A percentile compares a stretch with the other conserved stretches of the same genome.
Evolutionary conservation across 2,888 invertebrate species (phyloP).

Genomic region (Ophion slaviceki): DNA sequence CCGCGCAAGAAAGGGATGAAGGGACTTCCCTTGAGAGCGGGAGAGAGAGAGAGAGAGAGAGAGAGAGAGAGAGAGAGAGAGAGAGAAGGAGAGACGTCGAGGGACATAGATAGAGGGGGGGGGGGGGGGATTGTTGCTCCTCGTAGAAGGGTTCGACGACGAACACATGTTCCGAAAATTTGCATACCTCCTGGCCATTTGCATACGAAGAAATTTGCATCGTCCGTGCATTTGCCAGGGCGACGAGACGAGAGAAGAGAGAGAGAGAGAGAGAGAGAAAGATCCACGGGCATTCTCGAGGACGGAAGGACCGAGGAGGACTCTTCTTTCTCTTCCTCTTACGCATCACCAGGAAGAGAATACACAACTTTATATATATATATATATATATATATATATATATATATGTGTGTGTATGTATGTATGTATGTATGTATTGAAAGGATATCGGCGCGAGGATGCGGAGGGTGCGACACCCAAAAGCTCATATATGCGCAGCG

Average conservation of each 20-base stretch:
- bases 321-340: constrained; percentile 64
- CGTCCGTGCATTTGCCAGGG: constrained; percentile 77
- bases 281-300: constrained; percentile 56
- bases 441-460: constrained; percentile 74
- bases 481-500: constrained; percentile 32
- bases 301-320: constrained; percentile 57
- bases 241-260: constrained; percentile 53
- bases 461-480: constrained; percentile 57
- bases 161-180: constrained; percentile 82
- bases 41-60: neutral
- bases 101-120: constrained; percentile 8
- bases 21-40: constrained; percentile 12
- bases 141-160: constrained; percentile 81
- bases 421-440: too few relatives aligned
- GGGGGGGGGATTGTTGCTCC: constrained; percentile 40
- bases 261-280: constrained; percentile 65
- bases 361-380: constrained; percentile 64
- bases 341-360: constrained; percentile 32
- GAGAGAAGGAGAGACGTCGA: constrained; percentile 9
- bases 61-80: constrained; percentile 8
- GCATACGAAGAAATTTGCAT: constrained; percentile 83
- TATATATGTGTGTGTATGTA: too few relatives aligned
- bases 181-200: constrained; percentile 81
- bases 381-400: constrained; percentile 62
- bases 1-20: constrained; percentile 41